Conservation (phyloP, 2,797 vertebrate species). For the Orestias chungarensis region DNA sequence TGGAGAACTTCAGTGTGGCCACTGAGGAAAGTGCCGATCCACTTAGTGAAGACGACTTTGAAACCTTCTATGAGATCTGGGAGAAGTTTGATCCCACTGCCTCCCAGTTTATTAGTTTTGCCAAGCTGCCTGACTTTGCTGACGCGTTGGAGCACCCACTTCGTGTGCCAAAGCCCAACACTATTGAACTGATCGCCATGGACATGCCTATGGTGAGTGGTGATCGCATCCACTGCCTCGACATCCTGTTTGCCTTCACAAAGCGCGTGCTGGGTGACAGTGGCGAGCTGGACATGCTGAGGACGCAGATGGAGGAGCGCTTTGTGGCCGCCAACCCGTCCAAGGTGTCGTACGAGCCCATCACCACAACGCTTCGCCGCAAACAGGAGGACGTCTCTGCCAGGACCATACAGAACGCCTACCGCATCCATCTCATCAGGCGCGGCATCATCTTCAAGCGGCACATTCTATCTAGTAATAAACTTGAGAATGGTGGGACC, state of each 20-base stretch:
- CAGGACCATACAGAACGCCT: constrained; percentile 93
- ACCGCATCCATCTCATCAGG: constrained; percentile 87
- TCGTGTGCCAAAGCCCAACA: constrained; percentile 97
- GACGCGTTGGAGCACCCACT: constrained; percentile 96
- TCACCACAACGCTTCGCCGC: constrained; percentile 97
- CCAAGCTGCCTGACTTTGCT: constrained; percentile 95
- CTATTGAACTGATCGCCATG: constrained; percentile 99
- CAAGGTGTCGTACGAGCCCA: constrained; percentile 99
- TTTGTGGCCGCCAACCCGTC: constrained; percentile 99
- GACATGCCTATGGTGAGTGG: constrained; percentile 99
- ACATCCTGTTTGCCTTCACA: constrained; percentile 99
- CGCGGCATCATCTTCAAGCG: constrained; percentile 90
- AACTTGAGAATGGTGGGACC: constrained; percentile 91
- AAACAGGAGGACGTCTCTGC: constrained; percentile 97
- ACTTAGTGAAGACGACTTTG: constrained; percentile 98
- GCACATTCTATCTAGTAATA: constrained; percentile 79
- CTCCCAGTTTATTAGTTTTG: constrained; percentile 97
- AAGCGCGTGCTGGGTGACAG: constrained; percentile 98
- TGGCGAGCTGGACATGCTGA: constrained; percentile 96
- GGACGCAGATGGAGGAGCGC: constrained; percentile 99
- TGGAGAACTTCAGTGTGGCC: constrained; percentile 99
- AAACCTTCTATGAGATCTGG: constrained; percentile 99
- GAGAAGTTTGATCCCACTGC: constrained; percentile 99
- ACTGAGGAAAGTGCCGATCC: constrained; percentile 98
- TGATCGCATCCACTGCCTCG: constrained; percentile 98